Evolutionary conservation across 2,797 vertebrate genomes (phyloP).

Genomic region (Saxicola maurus): DNA sequence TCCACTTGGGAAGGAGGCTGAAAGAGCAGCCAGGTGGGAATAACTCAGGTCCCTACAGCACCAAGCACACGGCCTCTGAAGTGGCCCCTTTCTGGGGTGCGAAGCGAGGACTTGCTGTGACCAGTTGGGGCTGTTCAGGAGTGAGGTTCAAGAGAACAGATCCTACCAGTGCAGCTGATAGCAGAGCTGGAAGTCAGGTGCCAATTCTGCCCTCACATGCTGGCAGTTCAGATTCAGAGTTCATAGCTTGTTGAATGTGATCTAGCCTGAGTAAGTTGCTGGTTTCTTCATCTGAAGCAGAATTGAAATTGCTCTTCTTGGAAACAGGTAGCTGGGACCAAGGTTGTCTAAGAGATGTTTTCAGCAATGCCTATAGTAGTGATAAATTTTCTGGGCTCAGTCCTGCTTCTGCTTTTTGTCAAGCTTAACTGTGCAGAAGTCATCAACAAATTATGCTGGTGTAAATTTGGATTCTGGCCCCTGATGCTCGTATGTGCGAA

Average conservation of each 20-base stretch:
- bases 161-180: not conserved
- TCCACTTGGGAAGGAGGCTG: not conserved
- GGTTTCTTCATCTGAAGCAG: not conserved
- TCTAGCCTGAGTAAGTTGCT: not conserved
- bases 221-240: not conserved
- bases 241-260: not conserved
- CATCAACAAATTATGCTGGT: slow-evolving; percentile 38
- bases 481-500: slow-evolving; percentile 15
- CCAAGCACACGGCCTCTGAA: not conserved
- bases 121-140: not conserved
- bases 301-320: not conserved
- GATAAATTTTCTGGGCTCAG: slow-evolving; percentile 5
- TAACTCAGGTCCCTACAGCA: not conserved
- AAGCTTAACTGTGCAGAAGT: slow-evolving; percentile 47
- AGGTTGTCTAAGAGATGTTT: not conserved
- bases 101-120: fast-evolving
- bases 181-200: not conserved
- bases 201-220: not conserved
- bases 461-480: slow-evolving; percentile 57
- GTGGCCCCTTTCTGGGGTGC: not conserved
- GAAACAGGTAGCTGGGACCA: not conserved
- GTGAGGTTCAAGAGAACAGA: not conserved
- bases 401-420: slow-evolving; percentile 39
- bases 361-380: not conserved
- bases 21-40: not conserved